Conservation (phyloP, 2,797 vertebrate species). For the Parauchenoglanis ngamensis region DNA sequence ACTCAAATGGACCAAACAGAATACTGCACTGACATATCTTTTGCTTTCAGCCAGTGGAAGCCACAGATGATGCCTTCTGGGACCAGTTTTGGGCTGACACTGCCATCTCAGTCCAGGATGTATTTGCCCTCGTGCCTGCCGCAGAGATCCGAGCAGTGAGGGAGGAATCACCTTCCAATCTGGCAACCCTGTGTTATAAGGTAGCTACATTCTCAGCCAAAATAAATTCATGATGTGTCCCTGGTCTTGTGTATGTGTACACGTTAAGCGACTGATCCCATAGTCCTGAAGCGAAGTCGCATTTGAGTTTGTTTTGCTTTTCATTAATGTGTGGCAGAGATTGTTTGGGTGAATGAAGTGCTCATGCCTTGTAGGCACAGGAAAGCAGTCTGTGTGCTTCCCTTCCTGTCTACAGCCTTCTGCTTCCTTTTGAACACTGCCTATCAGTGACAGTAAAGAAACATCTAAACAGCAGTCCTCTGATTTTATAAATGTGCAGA, state of each 20-base stretch:
- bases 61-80: constrained; percentile 96
- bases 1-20: background rate
- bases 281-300: background rate
- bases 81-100: constrained; percentile 98
- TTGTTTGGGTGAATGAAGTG: constrained; percentile 53
- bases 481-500: background rate
- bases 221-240: background rate
- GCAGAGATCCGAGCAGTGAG: constrained; percentile 96
- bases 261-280: background rate
- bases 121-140: constrained; percentile 94
- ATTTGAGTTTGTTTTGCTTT: background rate
- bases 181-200: constrained; percentile 98
- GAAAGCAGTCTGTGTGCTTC: constrained; percentile 67
- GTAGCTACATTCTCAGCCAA: constrained; percentile 62
- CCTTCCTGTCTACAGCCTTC: constrained; percentile 67
- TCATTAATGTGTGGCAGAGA: constrained; percentile 22
- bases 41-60: constrained; percentile 87
- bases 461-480: background rate
- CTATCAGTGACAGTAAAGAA: constrained; percentile 66
- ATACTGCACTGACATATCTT: background rate
- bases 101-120: constrained; percentile 93
- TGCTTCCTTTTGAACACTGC: constrained; percentile 69
- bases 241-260: background rate
- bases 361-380: constrained; percentile 50
- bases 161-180: constrained; percentile 96